Base-by-base conservation (phyloP, 2,888 invertebrate genomes). In the Trissolcus brochymenae region DNA sequence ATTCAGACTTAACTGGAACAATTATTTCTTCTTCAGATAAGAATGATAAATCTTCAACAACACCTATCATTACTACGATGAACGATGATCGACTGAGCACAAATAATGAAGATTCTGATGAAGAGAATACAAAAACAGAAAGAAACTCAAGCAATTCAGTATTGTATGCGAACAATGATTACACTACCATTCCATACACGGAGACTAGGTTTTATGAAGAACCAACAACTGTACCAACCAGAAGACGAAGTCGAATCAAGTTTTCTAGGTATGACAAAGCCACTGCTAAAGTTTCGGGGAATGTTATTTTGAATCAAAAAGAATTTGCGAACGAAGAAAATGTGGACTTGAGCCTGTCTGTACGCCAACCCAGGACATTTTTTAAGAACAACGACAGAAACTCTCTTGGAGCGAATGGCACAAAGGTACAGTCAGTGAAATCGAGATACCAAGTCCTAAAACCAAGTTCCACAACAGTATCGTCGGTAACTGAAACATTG, bases 401-500 rank as follows among this genome's bases (percentile, higher is more conserved):
- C 4, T 6, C 6, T 6, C 11, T 9, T 0, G 66, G 61, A 11
- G 9, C 46, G 3, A 76, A 70, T 53, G 13, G 25, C 2, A 56
- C 13, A 21, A 78, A 35, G 14, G 68, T 55, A 7, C 67, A 68
- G 9, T 79, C 72, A n/a, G 40, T 73, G 29, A 84, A 83, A 62
- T 75, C 80, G 17, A 82, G 86, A 1, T 82, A 83, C 17, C 86
- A 35, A 1, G 9, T 86, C 56, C 82, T 83, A 0, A 84, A 83
- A 76, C 82, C 82, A 2, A 71, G 82, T 0, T 83, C 80, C 16
- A 82, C 82, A 4, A 85, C 86, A 0, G 85, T 88, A 57, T 66
- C 80, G 7, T 71, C 85, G 3, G 73, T 86, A 4, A 88, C 86
- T 2, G 89, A 89, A 75, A 88, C 87, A 0, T 76, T 88, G n/a